These are phyloP conservation scores for Turnix velox DNA, from an alignment of 2,113 vertebrate genomes.

Conservation along the genomic window DNA sequence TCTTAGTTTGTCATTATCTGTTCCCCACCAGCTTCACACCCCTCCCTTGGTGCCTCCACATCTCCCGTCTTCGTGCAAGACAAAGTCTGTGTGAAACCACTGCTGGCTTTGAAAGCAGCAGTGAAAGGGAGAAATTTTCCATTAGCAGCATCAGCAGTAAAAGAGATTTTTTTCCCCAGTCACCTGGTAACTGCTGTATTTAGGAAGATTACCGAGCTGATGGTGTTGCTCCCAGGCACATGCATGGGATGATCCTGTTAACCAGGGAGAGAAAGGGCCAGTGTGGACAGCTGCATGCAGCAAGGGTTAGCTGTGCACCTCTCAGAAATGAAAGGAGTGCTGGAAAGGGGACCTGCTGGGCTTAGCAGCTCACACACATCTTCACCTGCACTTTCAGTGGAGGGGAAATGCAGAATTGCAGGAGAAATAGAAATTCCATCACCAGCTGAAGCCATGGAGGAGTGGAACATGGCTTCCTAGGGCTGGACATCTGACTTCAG, in stretches of 20 bases:
- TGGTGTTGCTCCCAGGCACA: slow-evolving; percentile 5
- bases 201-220: slow-evolving; percentile 65
- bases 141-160: slow-evolving; percentile 75
- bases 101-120: slow-evolving; percentile 60
- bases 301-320: not conserved
- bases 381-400: not conserved
- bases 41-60: not conserved
- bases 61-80: not conserved
- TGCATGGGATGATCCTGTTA: not conserved
- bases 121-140: slow-evolving; percentile 72
- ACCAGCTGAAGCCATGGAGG: not conserved
- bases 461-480: accelerated
- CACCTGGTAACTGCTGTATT: slow-evolving; percentile 73
- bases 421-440: not conserved
- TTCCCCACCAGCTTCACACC: not conserved
- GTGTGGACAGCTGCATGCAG: not conserved
- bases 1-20: not conserved
- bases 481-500: not conserved
- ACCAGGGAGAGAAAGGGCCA: not conserved
- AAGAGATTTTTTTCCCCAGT: slow-evolving; percentile 72
- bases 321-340: not conserved
- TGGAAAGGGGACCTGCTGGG: not conserved
- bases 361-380: accelerated
- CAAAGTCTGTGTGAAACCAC: slow-evolving; percentile 40
- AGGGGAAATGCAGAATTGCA: too few species aligned